Evolutionary conservation across 2,888 invertebrate genomes (phyloP), one percentile per base, ranked within the genome.

Genomic region (Volucella bombylans): DNA sequence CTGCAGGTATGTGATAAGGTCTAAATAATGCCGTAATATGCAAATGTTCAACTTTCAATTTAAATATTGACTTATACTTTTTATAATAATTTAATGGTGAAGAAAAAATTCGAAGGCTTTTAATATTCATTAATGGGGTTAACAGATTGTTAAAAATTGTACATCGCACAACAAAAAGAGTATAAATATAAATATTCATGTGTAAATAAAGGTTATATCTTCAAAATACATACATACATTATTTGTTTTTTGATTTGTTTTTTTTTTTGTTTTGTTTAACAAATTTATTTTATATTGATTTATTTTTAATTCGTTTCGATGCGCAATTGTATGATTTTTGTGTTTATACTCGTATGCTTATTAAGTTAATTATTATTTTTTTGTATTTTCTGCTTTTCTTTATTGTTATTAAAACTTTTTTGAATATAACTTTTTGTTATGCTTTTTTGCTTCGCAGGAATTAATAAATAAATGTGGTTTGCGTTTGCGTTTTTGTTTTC

Each of bases 321-420:
- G 83, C 83, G 83, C 80, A 74, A 74, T 83, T 83, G 80, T 83
- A 74, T 65, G 71, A 74, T 77, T 57, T 79, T 41, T 64, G 38
- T 47, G 52, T 45, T 68, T 69, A 65, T 77, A 59, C 54, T 31
- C 65, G 52, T 45, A 65, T 79, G 59, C 72, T 67, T 61, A 18
- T 65, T 52, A 49, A 55, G 31, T 31, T 31, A 6, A 73, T 50
- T 61, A 65, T 72, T 39, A 39, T 49, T 41, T 23, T 43, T 49
- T 47, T 55, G 31, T 31, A 31, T 31, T 31, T 47, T 43, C 12
- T 14, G 14, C 41, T 61, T 15, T 3, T 23, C 18, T 23, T 47
- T 47, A 23, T 45, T 61, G 6, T 65, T 49, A 65, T 18, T 39
- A 50, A 64, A 72, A 65, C 57, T 23, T 67, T n/a, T 31, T 41